Base-by-base conservation (phyloP, 1,140 invertebrate genomes). In the Drosophila nasuta region DNA sequence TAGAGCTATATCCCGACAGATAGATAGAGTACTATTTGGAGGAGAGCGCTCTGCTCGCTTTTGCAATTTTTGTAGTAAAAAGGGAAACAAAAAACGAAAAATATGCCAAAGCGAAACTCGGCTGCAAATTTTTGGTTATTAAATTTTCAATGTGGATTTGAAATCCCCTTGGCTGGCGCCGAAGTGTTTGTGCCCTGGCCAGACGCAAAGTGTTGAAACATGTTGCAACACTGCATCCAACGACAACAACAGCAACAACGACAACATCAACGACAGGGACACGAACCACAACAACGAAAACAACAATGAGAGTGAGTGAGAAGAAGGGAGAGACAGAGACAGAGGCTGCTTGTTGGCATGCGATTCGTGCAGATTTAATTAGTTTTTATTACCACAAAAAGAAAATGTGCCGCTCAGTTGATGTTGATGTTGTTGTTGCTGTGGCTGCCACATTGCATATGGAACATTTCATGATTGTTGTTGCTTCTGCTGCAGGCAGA, bases 81-180 rank as follows among this genome's bases (percentile, higher is more conserved):
- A 33, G 33, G 2, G 58, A 60, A 58, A 43, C 41, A 28, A 70
- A 85, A 15, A 38, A 59, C 43, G 8, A 3, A 25, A 25, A 25
- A 25, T 25, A 25, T 20, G 59, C 25, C 17, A 15, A 54, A 70
- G 15, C 58, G 48, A 62, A 70, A 63, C 67, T 62, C 35, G 57
- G 38, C 64, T 59, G 65, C 64, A 74, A 80, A 75, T 79, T 86
- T 86, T 86, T 68, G 82, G 82, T 86, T 86, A 86, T 87, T 87
- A 87, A 87, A 88, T 87, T 87, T 87, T 86, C 82, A 86, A 86
- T 86, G 67, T 80, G 75, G 74, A 87, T 87, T 46, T 33, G 17
- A 38, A 48, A 41, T 54, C n/a, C 17, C 52, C 38, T 57, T 56
- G n/a, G 17, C 33, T 48, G 60, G n/a, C 35, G 33, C 43, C 38